Evolutionary conservation across 2,113 vertebrate species (phyloP).

Genomic region (Anoplopoma fimbria): DNA sequence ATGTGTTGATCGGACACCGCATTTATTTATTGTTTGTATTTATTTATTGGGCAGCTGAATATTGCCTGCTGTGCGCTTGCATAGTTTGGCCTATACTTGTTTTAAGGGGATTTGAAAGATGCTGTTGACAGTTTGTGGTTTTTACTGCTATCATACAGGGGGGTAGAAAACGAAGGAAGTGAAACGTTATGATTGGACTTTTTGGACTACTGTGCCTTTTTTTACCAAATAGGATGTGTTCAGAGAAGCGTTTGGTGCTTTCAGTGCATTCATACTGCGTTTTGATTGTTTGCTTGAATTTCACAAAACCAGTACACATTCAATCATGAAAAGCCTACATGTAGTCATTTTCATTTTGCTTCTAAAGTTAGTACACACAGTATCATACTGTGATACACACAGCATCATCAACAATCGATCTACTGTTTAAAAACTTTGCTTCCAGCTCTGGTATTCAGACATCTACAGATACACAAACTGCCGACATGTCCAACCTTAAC

Average conservation of each 20-base stretch:
- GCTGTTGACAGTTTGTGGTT: conserved; percentile 54
- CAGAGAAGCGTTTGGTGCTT: conserved; percentile 64
- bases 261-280: conserved; percentile 65
- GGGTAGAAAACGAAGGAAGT: conserved; percentile 41
- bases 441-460: conserved; percentile 32
- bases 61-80: conserved; percentile 62
- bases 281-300: conserved; percentile 75
- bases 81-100: conserved; percentile 57
- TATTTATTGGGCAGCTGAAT: conserved; percentile 82
- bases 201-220: conserved; percentile 85
- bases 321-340: conserved; percentile 43
- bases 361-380: conserved; percentile 6
- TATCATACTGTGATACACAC: too few species aligned
- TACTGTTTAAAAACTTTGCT: conserved; percentile 13
- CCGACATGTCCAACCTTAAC: conserved; percentile 23
- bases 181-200: conserved; percentile 65
- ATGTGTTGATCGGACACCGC: conserved; percentile 71
- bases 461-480: conserved; percentile 32
- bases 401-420: conserved; percentile 13
- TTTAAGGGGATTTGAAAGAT: conserved; percentile 39
- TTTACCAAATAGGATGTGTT: conserved; percentile 78
- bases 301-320: conserved; percentile 56
- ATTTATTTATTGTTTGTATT: conserved; percentile 84
- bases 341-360: conserved; percentile 42
- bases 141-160: conserved; percentile 48